A percentile compares a stretch with the other conserved stretches of the same genome.
phyloP scores from a whole-genome alignment of 2,113 vertebrate species.

The Plecturocebus donacophilus region DNA sequence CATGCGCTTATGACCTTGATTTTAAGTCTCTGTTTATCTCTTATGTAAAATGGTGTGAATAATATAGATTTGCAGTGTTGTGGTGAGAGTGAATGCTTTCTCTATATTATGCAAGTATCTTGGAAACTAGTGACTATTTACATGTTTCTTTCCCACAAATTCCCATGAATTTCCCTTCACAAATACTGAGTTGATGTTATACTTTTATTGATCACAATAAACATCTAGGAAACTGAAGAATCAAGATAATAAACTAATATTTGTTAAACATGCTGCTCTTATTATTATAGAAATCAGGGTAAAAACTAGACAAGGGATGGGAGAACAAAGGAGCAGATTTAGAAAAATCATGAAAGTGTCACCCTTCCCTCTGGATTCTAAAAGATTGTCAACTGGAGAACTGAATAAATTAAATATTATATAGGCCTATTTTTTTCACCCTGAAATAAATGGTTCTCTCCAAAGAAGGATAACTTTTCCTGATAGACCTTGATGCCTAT shows the following conservation, averaged over 20 bases:
- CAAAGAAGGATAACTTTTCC: not conserved
- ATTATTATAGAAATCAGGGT: not conserved
- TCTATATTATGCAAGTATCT: too few relatives aligned
- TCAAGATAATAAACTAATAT: not conserved
- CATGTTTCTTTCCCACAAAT: too few relatives aligned
- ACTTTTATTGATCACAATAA: not conserved
- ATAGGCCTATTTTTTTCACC: not conserved
- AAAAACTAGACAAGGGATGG: not conserved
- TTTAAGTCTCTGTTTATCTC: not conserved
- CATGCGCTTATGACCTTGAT: not conserved
- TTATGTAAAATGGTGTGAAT: not conserved
- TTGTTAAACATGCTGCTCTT: not conserved
- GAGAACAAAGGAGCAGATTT: not conserved
- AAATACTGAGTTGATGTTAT: not conserved
- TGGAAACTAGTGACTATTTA: too few relatives aligned
- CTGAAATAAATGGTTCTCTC: not conserved
- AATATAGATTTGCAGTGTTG: too few relatives aligned
- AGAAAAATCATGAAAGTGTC: not conserved
- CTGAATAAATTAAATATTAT: not conserved
- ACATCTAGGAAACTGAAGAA: not conserved
- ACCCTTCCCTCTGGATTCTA: not conserved
- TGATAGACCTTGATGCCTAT: not conserved
- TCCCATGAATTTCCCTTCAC: not conserved
- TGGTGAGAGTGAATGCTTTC: too few relatives aligned
- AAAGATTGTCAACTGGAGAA: not conserved